Evolutionary conservation across 2,113 vertebrate genomes (phyloP).

Genomic region (Bagarius yarrelli): DNA sequence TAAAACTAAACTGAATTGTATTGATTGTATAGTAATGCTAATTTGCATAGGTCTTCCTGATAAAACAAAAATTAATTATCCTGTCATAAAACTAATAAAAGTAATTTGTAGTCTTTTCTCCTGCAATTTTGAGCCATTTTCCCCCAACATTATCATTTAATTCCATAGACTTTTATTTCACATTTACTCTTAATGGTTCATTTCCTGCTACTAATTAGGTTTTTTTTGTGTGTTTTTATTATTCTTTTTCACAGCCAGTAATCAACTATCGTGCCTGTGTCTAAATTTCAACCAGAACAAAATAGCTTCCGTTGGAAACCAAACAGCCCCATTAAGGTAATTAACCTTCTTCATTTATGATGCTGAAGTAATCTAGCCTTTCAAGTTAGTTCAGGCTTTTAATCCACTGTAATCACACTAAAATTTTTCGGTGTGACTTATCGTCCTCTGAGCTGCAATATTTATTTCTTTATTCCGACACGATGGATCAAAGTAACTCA

Average conservation of each 20-base stretch:
- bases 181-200: neutral
- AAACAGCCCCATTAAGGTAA: slow-evolving; percentile 12
- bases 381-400: slow-evolving; percentile 19
- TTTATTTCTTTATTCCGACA: slow-evolving; percentile 41
- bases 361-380: slow-evolving; percentile 39
- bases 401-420: slow-evolving; percentile 13
- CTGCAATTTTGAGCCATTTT: neutral
- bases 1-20: no score
- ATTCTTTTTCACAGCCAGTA: neutral
- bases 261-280: neutral
- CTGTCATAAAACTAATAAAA: no score
- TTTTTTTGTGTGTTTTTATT: neutral
- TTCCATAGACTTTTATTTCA: neutral
- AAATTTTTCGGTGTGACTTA: slow-evolving; percentile 32
- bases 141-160: neutral
- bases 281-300: neutral
- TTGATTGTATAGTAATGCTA: no score
- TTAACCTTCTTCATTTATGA: slow-evolving; percentile 42
- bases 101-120: neutral
- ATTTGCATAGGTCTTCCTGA: no score
- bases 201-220: neutral
- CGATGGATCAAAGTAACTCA: slow-evolving; percentile 55
- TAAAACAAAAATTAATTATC: no score
- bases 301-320: neutral
- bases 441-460: slow-evolving; percentile 24